Conservation (phyloP, 1,140 invertebrate species). For the Trichonephila clavipes region DNA sequence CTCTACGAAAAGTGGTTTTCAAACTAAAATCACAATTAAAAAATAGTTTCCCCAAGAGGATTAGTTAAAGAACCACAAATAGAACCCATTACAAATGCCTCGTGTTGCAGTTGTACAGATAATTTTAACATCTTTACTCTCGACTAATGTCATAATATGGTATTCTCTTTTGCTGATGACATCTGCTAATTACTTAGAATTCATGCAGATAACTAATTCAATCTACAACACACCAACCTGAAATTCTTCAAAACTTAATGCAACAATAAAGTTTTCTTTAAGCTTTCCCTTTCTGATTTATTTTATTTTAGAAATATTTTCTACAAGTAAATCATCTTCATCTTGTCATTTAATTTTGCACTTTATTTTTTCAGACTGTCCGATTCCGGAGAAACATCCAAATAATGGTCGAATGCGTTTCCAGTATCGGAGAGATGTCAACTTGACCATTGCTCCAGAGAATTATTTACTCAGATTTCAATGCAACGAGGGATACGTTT, state of each 20-base stretch:
- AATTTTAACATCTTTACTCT: no score
- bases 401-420: not conserved
- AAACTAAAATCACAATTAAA: no score
- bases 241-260: not conserved
- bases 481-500: not conserved
- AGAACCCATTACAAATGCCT: no score
- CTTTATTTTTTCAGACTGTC: constrained; percentile 33
- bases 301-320: not conserved
- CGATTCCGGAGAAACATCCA: not conserved
- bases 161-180: not conserved
- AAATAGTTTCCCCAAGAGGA: no score
- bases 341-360: not conserved
- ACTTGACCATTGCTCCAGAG: constrained; percentile 30
- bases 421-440: not conserved
- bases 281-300: not conserved
- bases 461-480: constrained; percentile 15
- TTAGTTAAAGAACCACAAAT: no score
- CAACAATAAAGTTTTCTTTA: not conserved
- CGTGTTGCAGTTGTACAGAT: no score
- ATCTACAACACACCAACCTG: not conserved
- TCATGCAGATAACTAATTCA: not conserved
- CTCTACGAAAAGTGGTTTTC: no score
- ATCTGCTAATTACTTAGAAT: not conserved
- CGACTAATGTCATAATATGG: no score
- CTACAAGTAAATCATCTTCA: not conserved